Evolutionary conservation across 53 echinoderm and acorn worm species (phyloP).

Genomic region (Crossaster papposus): DNA sequence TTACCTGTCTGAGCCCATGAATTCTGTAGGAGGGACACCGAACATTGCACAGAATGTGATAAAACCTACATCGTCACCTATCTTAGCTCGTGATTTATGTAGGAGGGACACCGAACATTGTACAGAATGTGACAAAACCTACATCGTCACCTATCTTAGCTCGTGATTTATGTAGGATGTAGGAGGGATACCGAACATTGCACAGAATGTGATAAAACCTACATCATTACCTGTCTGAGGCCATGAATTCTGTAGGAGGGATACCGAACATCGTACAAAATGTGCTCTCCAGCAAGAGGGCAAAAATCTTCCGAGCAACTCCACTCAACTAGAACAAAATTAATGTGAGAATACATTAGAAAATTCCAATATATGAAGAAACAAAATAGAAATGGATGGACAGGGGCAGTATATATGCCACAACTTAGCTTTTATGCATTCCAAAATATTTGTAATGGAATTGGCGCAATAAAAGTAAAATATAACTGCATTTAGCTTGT

Average conservation of each 20-base stretch:
- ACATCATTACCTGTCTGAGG: slow-evolving; percentile 71
- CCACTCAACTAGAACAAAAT: slow-evolving; percentile 86
- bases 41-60: no score
- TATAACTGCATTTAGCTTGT: no score
- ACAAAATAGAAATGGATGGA: no score
- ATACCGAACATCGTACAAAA: slow-evolving; percentile 84
- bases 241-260: slow-evolving; percentile 91
- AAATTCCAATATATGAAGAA: neutral
- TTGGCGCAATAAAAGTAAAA: no score
- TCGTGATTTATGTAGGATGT: no score
- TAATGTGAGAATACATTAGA: neutral
- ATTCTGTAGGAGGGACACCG: no score
- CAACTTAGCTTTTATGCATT: no score
- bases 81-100: slow-evolving; percentile 82
- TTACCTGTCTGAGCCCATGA: no score
- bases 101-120: slow-evolving; percentile 81
- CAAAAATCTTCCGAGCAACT: slow-evolving; percentile 85
- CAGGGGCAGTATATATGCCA: no score
- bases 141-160: no score
- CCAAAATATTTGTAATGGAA: no score
- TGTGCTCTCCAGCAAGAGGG: slow-evolving; percentile 88
- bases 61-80: slow-evolving; percentile 60
- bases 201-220: neutral
- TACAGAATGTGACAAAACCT: slow-evolving; percentile 97
- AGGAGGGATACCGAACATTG: no score